phyloP scores from a whole-genome alignment of 2,797 vertebrate species.

The Echeneis naucrates region DNA sequence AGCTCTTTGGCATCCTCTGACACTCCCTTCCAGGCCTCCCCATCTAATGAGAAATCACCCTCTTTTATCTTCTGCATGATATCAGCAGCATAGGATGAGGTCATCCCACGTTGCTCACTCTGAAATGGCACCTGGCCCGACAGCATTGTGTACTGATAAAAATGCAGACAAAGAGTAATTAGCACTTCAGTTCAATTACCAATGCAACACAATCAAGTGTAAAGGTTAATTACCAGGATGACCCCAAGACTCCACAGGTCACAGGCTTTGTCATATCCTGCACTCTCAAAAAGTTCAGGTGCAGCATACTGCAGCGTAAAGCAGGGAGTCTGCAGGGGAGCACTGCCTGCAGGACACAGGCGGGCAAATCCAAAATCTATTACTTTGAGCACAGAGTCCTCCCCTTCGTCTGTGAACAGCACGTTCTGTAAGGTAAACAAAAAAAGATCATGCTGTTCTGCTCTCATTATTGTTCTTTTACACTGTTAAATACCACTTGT shows the following conservation, averaged over 20 bases:
- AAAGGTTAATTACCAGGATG: constrained; percentile 87
- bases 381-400: constrained; percentile 89
- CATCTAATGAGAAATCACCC: constrained; percentile 92
- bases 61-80: constrained; percentile 96
- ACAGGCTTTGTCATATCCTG: constrained; percentile 93
- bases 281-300: constrained; percentile 90
- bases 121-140: constrained; percentile 95
- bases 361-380: constrained; percentile 95
- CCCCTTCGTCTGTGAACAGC: constrained; percentile 89
- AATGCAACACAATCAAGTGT: constrained; percentile 1
- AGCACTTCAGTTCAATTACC: constrained; percentile 15
- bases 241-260: constrained; percentile 96
- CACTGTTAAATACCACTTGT: neutral
- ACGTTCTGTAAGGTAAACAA: constrained; percentile 85
- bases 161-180: constrained; percentile 42
- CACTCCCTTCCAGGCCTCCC: constrained; percentile 92
- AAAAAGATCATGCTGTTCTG: neutral
- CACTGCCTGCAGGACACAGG: constrained; percentile 88
- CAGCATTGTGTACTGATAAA: constrained; percentile 92
- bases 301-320: constrained; percentile 95
- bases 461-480: constrained; percentile 1
- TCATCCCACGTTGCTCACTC: constrained; percentile 86
- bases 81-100: constrained; percentile 89
- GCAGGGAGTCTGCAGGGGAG: constrained; percentile 93
- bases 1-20: constrained; percentile 94